Evolutionary conservation across 2,797 vertebrate species (phyloP), one percentile per base, ranked within the genome.

Genomic region (Falco rusticolus): DNA sequence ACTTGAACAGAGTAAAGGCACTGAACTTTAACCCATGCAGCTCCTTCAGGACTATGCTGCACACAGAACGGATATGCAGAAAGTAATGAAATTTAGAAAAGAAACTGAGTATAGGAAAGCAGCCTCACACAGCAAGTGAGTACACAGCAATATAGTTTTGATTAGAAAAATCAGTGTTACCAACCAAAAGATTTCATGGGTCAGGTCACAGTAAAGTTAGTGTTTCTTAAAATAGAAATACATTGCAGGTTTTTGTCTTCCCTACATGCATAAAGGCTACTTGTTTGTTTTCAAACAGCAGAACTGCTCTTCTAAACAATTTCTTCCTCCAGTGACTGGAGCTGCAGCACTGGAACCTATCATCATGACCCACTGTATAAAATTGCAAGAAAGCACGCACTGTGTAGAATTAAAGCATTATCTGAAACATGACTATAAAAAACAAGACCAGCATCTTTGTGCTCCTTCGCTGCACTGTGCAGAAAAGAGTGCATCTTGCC

Each of bases 301-400:
- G 81, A 74, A 54, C 64, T 39, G 80, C 87, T 90, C 91, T 92
- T 63, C 41, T 60, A 72, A 92, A 92, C 82, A 87, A 93, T 83
- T 65, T 93, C 96, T 84, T 93, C 72, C 82, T 86, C 61, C 87
- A 91, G 76, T 63, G 93, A 85, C 87, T 92, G 79, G 86, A 95
- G 90, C 90, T 94, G 89, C 90, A 94, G 78, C 13, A 81, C 82
- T 96, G 91, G 87, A 25, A 87, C 18, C 81, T 65, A 47, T 29
- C 89, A 70, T 80, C 34, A 17, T 11, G 57, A 88, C 53, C 48
- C 50, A 45, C 70, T 59, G 70, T 14, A 18, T 47, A 76, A 74
- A 50, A 65, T 18, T 87, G 94, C 93, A 81, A 86, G 81, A 94
- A 89, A 92, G 84, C 84, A 61, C 15, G n/a, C 65, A 80, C 80